Percentiles rank a stretch among this genome's conserved stretches.
Conservation (phyloP, 2,113 vertebrate species). For the Urocynchramus pylzowi region DNA sequence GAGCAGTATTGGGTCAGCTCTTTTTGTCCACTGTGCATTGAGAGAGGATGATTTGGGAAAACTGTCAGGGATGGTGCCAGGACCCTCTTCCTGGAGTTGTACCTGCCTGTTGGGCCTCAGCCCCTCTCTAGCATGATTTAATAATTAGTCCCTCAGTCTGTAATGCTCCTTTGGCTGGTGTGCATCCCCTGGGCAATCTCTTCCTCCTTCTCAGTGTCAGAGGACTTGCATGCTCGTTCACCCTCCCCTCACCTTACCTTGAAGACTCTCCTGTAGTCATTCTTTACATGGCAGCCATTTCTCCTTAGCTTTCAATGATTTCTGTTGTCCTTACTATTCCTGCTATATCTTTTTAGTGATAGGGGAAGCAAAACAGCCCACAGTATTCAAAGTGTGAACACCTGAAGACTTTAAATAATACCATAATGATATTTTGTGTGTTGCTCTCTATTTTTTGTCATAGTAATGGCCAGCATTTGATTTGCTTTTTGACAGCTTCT, state of each 20-base stretch:
- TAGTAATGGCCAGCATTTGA: conserved; percentile 32
- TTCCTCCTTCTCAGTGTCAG: background rate
- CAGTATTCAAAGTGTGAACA: background rate
- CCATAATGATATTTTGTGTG: conserved; percentile 15
- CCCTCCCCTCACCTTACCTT: background rate
- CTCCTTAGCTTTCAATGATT: background rate
- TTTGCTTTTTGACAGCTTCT: conserved; percentile 50
- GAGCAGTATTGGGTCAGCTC: accelerated
- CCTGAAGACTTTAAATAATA: conserved; percentile 36
- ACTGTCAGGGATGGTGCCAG: background rate
- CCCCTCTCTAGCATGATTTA: background rate
- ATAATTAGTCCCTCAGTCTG: accelerated
- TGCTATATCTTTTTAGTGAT: background rate
- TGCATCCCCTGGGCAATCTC: background rate
- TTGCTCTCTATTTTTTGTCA: conserved; percentile 20
- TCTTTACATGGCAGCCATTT: background rate
- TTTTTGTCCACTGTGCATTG: background rate
- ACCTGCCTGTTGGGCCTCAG: background rate
- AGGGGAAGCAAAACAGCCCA: background rate
- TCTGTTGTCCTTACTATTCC: background rate
- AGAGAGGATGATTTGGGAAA: background rate
- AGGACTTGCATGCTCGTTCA: background rate
- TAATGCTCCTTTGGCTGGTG: background rate
- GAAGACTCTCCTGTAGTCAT: background rate
- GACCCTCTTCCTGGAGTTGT: background rate